Evolutionary conservation across 2,888 invertebrate genomes (phyloP).

Genomic region (Stegophylla sp.): DNA sequence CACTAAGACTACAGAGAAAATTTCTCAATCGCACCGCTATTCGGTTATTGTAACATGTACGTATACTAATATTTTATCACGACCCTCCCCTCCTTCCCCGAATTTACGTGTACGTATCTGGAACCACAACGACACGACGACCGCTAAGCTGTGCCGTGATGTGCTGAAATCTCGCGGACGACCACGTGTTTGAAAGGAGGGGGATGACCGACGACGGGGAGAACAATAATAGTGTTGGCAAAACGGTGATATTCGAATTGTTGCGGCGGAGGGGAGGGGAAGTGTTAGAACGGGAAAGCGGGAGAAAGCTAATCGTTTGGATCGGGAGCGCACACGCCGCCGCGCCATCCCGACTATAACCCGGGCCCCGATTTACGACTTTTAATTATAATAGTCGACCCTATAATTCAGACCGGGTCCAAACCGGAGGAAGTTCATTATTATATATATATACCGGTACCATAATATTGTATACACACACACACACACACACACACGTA

Average conservation of each 20-base stretch:
- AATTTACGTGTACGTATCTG: too few relatives aligned
- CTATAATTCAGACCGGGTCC: conserved; percentile 51
- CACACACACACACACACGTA: too few relatives aligned
- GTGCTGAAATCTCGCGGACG: background rate
- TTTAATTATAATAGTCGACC: conserved; percentile 57
- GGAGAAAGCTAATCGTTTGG: conserved; percentile 46
- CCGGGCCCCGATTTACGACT: conserved; percentile 56
- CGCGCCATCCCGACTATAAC: conserved; percentile 18
- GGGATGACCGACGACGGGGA: background rate
- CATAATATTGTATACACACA: conserved; percentile 21
- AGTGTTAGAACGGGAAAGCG: background rate
- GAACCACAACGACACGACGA: too few relatives aligned
- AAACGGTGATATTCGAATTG: background rate
- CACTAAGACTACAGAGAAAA: too few relatives aligned
- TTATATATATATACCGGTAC: conserved; percentile 17
- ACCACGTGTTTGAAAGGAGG: too few relatives aligned
- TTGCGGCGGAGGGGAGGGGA: too few relatives aligned
- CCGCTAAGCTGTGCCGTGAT: too few relatives aligned
- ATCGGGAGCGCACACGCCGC: conserved; percentile 15
- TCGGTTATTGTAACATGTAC: too few relatives aligned
- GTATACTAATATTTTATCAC: too few relatives aligned
- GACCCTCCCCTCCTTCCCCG: too few relatives aligned
- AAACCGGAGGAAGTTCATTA: conserved; percentile 55
- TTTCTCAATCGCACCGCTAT: too few relatives aligned
- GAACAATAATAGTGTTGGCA: background rate